Conservation (phyloP, 2,797 vertebrate species). For the Spondyliosoma cantharus region DNA sequence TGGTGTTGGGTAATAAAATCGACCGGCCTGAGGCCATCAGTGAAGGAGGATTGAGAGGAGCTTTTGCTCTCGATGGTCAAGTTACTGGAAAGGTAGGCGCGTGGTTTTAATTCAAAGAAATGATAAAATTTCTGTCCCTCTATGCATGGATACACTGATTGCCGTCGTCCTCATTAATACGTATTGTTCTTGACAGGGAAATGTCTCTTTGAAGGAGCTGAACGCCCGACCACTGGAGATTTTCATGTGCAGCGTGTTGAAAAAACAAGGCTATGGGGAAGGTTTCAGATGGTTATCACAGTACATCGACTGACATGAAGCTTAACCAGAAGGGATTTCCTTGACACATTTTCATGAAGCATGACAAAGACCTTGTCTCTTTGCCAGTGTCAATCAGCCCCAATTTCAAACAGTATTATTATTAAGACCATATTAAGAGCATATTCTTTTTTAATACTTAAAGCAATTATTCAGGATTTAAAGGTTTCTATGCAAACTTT, state of each 20-base stretch:
- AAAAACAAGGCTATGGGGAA: conserved; percentile 96
- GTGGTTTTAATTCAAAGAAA: conserved; percentile 1
- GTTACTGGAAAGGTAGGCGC: conserved; percentile 93
- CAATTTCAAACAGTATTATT: conserved; percentile 21
- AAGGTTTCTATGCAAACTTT: conserved; percentile 74
- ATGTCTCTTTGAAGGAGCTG: conserved; percentile 88
- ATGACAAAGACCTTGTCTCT: conserved; percentile 29
- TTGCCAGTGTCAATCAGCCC: conserved; percentile 29
- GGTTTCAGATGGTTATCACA: conserved; percentile 98
- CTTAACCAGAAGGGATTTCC: conserved; percentile 26
- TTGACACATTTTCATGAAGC: conserved; percentile 34
- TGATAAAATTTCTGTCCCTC: background rate
- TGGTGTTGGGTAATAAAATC: conserved; percentile 98
- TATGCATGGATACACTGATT: background rate
- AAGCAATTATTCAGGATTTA: conserved; percentile 51
- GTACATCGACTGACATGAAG: conserved; percentile 89
- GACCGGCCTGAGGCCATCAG: conserved; percentile 96
- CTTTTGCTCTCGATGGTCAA: conserved; percentile 92
- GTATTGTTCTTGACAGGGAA: conserved; percentile 85
- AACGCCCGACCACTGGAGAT: conserved; percentile 92
- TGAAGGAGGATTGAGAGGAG: conserved; percentile 91
- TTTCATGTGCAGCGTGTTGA: conserved; percentile 98
- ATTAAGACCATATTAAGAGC: conserved; percentile 8
- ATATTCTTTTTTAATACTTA: conserved; percentile 36
- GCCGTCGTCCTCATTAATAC: conserved; percentile 4